A percentile compares a stretch with the other conserved stretches of the same genome.
Conservation (phyloP, 2,797 vertebrate genomes). For the Typhlichthys subterraneus region DNA sequence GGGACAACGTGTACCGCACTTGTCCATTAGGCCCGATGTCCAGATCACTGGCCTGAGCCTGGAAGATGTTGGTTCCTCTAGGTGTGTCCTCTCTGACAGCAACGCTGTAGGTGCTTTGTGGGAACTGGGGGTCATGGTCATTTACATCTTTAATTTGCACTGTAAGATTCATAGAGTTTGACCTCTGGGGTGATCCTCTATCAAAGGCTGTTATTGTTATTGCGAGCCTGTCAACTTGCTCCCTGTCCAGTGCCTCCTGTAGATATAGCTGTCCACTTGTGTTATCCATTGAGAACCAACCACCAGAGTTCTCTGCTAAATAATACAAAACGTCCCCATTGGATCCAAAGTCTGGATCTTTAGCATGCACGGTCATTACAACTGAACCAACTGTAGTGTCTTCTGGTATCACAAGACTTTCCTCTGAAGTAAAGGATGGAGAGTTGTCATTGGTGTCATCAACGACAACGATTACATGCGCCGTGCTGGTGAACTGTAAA, state of each 20-base stretch:
- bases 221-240: constrained; percentile 55
- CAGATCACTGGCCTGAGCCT: constrained; percentile 65
- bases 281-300: constrained; percentile 62
- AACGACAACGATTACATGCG: constrained; percentile 51
- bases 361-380: constrained; percentile 62
- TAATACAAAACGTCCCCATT: constrained; percentile 71
- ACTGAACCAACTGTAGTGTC: constrained; percentile 62
- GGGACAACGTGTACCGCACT: constrained; percentile 64
- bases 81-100: constrained; percentile 66
- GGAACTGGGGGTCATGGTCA: constrained; percentile 75
- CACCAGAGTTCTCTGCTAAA: constrained; percentile 50
- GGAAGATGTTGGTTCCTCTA: constrained; percentile 65
- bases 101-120: constrained; percentile 59
- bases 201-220: constrained; percentile 68
- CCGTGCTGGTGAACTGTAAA: constrained; percentile 65
- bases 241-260: constrained; percentile 70
- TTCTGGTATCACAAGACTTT: constrained; percentile 60
- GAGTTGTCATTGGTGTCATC: constrained; percentile 78
- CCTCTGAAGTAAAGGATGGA: constrained; percentile 64
- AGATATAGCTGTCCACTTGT: constrained; percentile 69
- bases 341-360: constrained; percentile 68
- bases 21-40: constrained; percentile 72
- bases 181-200: constrained; percentile 63
- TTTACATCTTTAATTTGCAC: constrained; percentile 75
- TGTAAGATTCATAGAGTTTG: constrained; percentile 58